These are phyloP conservation scores for Triplophysa tibetana DNA, from an alignment of 2,113 vertebrate genomes.

Conservation along the genomic window DNA sequence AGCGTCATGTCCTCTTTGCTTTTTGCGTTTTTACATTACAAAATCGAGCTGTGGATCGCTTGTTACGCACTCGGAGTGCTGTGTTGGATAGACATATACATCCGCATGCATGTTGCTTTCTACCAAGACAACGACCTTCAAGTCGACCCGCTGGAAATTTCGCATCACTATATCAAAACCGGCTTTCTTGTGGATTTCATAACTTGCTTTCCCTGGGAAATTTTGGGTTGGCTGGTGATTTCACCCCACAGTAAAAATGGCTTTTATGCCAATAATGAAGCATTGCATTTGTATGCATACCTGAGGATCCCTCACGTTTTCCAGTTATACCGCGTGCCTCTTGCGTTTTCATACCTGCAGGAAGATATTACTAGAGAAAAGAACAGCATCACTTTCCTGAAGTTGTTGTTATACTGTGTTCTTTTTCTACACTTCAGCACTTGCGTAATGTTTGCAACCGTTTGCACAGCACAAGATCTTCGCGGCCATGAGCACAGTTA, in stretches of 20 bases:
- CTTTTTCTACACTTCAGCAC: constrained; percentile 46
- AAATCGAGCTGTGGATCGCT: constrained; percentile 30
- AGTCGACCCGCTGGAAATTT: constrained; percentile 45
- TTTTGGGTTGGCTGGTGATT: constrained; percentile 22
- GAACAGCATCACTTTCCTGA: constrained; percentile 13
- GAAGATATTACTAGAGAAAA: constrained; percentile 31
- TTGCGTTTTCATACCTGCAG: constrained; percentile 37
- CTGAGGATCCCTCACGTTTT: constrained; percentile 48
- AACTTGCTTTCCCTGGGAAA: constrained; percentile 51
- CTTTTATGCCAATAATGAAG: constrained; percentile 31
- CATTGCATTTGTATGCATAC: constrained; percentile 43
- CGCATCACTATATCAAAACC: constrained; percentile 41
- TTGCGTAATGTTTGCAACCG: constrained; percentile 43
- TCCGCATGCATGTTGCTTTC: constrained; percentile 51
- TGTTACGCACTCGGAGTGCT: constrained; percentile 21
- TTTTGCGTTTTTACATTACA: constrained; percentile 41
- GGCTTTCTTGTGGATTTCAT: constrained; percentile 47
- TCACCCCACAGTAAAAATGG: constrained; percentile 21
- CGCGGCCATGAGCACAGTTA: constrained; percentile 10
- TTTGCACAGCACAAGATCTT: constrained; percentile 36
- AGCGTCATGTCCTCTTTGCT: constrained; percentile 35
- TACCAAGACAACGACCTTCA: constrained; percentile 39
- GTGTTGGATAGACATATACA: constrained; percentile 52
- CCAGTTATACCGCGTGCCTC: constrained; percentile 47
- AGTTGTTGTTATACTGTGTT: constrained; percentile 31